Base-by-base conservation (phyloP, 2,113 vertebrate genomes). In the Hyla sarda region DNA sequence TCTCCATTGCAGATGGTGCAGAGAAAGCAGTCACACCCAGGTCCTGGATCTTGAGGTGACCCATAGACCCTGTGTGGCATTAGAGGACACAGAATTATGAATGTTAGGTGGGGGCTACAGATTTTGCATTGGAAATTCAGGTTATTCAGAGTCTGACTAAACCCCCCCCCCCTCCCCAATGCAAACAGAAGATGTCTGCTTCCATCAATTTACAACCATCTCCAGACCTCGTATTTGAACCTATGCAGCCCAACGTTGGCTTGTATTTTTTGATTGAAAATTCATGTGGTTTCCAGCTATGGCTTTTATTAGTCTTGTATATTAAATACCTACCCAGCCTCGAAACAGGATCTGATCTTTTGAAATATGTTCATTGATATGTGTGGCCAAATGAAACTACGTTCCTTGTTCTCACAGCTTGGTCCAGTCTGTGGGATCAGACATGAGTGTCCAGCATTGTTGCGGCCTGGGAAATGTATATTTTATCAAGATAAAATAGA, bases 401-500 rank as follows among this genome's bases (percentile, higher is more conserved):
- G 34, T 71, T 71, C 34, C 67, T 23, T 32, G 67, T 71, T 71
- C 67, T 41, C 67, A 71, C 34, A 71, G 67, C 67, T 71, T 71
- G 67, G 67, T 71, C 67, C 67, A 41, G 17, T 37, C 67, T 21
- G 67, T 71, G 67, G 34, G 67, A 71, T 32, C 62, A 65, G 28
- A 65, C 34, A 21, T 37, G 17, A 69, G 17, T 19, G 10, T 41
- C 67, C 67, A 71, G 34, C 67, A 41, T 71, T 19, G 34, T 30
- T 71, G 19, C 19, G 17, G 67, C 67, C 67, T 71, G 67, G 67
- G 67, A 71, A 71, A 71, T 71, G 67, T 71, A 71, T 71, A 71
- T 41, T 71, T 71, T 21, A 71, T 71, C 67, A 23, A 71, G 67
- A 71, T 71, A 71, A 71, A 71, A 16, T 71, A 37, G 8, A 41